Evolutionary conservation across 2,797 vertebrate genomes (phyloP), one percentile per base, ranked within the genome.

Genomic region (Octomys mimax): DNA sequence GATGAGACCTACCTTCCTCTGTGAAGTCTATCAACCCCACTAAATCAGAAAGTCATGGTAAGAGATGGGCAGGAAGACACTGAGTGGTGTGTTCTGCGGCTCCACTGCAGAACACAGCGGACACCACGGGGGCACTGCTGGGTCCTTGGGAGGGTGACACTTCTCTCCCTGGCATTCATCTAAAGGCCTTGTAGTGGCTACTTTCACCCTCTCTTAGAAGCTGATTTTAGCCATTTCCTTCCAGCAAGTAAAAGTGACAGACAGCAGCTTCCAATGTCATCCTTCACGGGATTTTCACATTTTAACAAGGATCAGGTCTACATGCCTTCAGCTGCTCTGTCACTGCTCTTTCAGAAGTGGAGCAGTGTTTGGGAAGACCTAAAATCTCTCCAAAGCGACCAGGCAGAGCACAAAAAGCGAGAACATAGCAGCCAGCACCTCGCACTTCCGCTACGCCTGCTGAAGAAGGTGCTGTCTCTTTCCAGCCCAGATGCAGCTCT

Each of bases 151-250:
- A 79, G 24, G 0, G 0, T 10, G 42, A 39, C 12, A 1, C 18
- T 33, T 91, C 49, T 81, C 28, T n/a, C 26, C 18, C 8, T 31
- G 28, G 36, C 26, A 5, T 5, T 39, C 39, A 11, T 31, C n/a
- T 4, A 12, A 87, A 54, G 24, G 3, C 10, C n/a, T 54, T 91
- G 10, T 77, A n/a, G 46, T 61, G n/a, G 59, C 46, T 61, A 75
- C 31, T 81, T 83, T 92, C 59, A 66, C 64, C 2, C 9, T 28
- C 46, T 61, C 68, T 92, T 64, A 39, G 68, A 93, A 62, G 1
- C n/a, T 54, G 22, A 79, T 75, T 88, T 88, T 82, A 93, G 62
- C 21, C 49, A 22, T 90, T 93, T 78, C 39, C 31, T 96, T 92
- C 64, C 64, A 79, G 88, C 57, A 64, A 79, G 13, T 82, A 57